Percentiles rank a stretch among this genome's conserved stretches.
Evolutionary conservation across 2,113 vertebrate genomes (phyloP).

Genomic region (Podocnemis expansa): DNA sequence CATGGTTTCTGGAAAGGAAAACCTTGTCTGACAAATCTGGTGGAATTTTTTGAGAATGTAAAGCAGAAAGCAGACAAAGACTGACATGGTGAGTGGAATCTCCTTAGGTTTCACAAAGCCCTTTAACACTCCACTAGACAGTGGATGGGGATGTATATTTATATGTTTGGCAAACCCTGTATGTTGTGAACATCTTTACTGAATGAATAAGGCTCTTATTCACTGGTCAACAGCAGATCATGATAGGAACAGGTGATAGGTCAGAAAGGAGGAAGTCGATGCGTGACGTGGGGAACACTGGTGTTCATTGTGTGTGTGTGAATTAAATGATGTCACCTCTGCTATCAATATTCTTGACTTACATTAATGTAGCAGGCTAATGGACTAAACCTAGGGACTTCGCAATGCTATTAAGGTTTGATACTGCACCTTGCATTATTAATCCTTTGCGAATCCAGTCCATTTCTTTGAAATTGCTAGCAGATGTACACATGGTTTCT

Average conservation of each 20-base stretch:
- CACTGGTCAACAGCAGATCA: neutral
- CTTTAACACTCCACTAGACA: constrained; percentile 2
- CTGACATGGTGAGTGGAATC: neutral
- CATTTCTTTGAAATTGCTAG: neutral
- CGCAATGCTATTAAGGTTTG: neutral
- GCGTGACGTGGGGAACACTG: neutral
- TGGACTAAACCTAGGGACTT: neutral
- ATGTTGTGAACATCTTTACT: neutral
- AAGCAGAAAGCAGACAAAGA: constrained; percentile 22
- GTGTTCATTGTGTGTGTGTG: neutral
- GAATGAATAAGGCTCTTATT: neutral
- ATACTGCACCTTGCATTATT: neutral
- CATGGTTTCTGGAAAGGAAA: constrained; percentile 30
- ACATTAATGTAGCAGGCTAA: neutral
- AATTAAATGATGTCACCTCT: neutral
- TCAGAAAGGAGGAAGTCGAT: neutral
- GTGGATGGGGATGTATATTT: neutral
- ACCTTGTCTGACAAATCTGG: constrained; percentile 3
- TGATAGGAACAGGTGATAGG: neutral
- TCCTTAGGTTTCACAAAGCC: neutral
- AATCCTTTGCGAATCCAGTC: neutral
- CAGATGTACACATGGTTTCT: neutral
- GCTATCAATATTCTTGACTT: neutral
- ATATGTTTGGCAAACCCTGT: neutral
- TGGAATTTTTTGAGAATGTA: constrained; percentile 25